Evolutionary conservation across 1,140 invertebrate species (phyloP), one percentile per base, ranked within the genome.

Genomic region (Frieseomelitta varia): DNA sequence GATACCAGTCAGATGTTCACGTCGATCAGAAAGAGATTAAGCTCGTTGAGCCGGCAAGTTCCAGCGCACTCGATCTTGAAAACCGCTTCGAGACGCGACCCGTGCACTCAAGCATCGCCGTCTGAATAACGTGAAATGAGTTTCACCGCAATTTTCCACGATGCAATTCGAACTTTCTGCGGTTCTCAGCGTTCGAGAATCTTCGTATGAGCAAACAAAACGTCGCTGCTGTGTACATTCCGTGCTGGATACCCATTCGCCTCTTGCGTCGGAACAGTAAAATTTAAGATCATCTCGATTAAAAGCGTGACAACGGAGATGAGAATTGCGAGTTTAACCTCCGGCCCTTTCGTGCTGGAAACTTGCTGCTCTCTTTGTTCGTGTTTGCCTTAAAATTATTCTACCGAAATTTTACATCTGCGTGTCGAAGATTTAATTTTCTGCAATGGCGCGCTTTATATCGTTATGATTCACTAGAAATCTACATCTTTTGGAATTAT

Each of bases 111-210:
- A 30, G 61, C 58, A 63, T 76, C 79, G 63, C 34, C 34, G 56
- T 69, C 74, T 55, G 79, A 77, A 87, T 72, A 71, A 82, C 84
- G 51, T 19, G 58, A 51, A 51, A 56, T 21, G 69, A 81, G 65
- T 81, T 61, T 79, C 85, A 14, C 51, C 30, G 56, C 53, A 87
- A 73, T 87, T 80, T 85, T 81, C 65, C 74, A 72, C 84, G 56
- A 58, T 39, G 73, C 85, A 86, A 87, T 87, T 73, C 73, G 74
- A 87, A 86, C 86, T 87, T 87, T 76, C 55, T n/a, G 21, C n/a
- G 53, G 58, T 77, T 68, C 39, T n/a, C 51, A 47, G 77, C 68
- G 55, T 77, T 75, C 73, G 30, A 58, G 68, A 87, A 86, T 87
- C 81, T 86, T 76, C 68, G 61, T 74, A 51, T 39, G 19, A 55